Percentiles rank a stretch among this genome's conserved stretches.
Evolutionary conservation across 2,113 vertebrate species (phyloP).

Genomic region (Hydrochoerus hydrochaeris): DNA sequence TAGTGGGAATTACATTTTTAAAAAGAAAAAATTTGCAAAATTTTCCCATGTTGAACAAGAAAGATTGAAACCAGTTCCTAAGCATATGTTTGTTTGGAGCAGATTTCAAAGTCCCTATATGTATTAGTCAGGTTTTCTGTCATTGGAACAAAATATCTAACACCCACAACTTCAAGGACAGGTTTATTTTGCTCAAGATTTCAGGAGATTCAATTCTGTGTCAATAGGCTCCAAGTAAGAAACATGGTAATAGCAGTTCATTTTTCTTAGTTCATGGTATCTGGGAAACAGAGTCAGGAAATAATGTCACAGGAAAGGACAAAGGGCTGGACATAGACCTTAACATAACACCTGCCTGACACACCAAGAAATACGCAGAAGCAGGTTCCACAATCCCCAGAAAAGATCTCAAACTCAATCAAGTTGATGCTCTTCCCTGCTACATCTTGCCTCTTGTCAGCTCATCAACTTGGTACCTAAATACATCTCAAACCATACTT

Average conservation of each 20-base stretch:
- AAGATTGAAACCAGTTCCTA: conserved; percentile 9
- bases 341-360: not conserved
- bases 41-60: conserved; percentile 56
- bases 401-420: not conserved
- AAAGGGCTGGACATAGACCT: not conserved
- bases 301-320: not conserved
- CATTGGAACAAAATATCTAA: not conserved
- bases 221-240: not conserved
- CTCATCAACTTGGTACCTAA: not conserved
- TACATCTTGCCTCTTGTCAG: not conserved
- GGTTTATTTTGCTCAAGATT: not conserved
- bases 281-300: not conserved
- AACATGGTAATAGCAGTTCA: not conserved
- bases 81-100: not conserved
- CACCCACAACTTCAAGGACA: not conserved
- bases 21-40: not conserved
- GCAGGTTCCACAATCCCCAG: not conserved
- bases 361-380: not conserved
- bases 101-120: not conserved
- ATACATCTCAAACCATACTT: not conserved
- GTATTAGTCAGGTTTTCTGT: not conserved
- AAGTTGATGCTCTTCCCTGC: not conserved
- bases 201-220: not conserved
- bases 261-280: not conserved
- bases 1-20: conserved; percentile 51